Percentiles rank a stretch among this genome's conserved stretches.
Conservation (phyloP, 2,888 invertebrate species). For the Cecidostiba fungosa region DNA sequence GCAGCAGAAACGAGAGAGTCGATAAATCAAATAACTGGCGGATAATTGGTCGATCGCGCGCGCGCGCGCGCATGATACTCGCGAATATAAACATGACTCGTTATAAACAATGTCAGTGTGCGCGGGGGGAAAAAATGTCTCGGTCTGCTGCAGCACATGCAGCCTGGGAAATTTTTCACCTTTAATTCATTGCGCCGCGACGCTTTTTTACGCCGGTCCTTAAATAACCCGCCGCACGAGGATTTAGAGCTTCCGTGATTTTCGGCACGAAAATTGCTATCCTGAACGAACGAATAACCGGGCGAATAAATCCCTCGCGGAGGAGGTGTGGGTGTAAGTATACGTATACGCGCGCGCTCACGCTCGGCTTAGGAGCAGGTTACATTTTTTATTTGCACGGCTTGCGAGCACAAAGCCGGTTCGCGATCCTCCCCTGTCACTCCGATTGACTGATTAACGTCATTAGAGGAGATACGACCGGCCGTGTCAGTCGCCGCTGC, state of each 20-base stretch:
- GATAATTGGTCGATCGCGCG: slow-evolving; percentile 69
- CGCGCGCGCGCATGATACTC: slow-evolving; percentile 62
- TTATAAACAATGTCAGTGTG: slow-evolving; percentile 50
- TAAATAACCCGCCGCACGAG: neutral
- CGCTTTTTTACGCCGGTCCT: slow-evolving; percentile 2
- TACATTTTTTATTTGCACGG: slow-evolving; percentile 60
- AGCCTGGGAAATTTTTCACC: slow-evolving; percentile 39
- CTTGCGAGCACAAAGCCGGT: slow-evolving; percentile 64
- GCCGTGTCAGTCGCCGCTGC: slow-evolving; percentile 5
- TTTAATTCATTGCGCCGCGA: slow-evolving; percentile 40
- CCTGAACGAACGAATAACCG: too few species aligned
- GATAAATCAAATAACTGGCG: slow-evolving; percentile 68
- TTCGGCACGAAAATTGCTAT: neutral
- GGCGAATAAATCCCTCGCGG: neutral
- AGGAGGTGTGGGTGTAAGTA: neutral
- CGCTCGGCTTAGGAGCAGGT: neutral
- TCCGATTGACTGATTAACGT: slow-evolving; percentile 74
- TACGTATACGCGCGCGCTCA: too few species aligned
- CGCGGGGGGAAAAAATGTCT: slow-evolving; percentile 11
- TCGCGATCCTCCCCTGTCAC: slow-evolving; percentile 68
- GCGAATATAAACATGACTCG: slow-evolving; percentile 64
- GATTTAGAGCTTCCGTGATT: slow-evolving; percentile 6
- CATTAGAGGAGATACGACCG: slow-evolving; percentile 67
- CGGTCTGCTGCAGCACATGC: neutral
- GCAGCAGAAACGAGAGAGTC: slow-evolving; percentile 62